Percentiles rank a stretch among this genome's conserved stretches.
phyloP scores from a whole-genome alignment of 2,797 vertebrate species.

The Periophthalmus magnuspinnatus region DNA sequence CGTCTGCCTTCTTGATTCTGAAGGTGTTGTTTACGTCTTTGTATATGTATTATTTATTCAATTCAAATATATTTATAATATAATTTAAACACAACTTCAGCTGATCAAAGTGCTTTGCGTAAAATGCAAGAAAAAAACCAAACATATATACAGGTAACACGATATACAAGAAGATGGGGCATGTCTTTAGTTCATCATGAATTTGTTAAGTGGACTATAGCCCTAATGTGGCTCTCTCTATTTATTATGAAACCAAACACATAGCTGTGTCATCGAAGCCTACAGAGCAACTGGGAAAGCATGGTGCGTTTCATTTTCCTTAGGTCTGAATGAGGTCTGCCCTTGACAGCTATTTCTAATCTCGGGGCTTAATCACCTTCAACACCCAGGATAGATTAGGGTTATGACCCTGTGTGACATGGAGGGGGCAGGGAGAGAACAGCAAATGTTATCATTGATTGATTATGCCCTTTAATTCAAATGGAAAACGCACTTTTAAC shows the following conservation, averaged over 20 bases:
- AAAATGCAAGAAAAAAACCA: no score
- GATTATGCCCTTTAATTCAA: slow-evolving; percentile 76
- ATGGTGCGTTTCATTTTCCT: slow-evolving; percentile 24
- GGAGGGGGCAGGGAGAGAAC: slow-evolving; percentile 65
- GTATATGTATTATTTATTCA: no score
- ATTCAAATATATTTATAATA: no score
- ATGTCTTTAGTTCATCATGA: no score
- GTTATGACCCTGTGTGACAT: slow-evolving; percentile 80
- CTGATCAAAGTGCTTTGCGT: no score
- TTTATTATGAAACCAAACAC: neutral
- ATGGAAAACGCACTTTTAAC: slow-evolving; percentile 68
- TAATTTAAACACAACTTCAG: no score
- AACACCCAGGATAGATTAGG: slow-evolving; percentile 85
- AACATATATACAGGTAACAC: no score
- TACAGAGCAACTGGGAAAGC: slow-evolving; percentile 2
- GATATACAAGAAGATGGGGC: no score
- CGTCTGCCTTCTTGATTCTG: no score
- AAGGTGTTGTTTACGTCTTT: no score
- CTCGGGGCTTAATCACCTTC: slow-evolving; percentile 79
- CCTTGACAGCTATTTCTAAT: slow-evolving; percentile 77
- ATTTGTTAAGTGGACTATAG: no score
- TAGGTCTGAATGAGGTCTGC: slow-evolving; percentile 74
- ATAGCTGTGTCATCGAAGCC: neutral
- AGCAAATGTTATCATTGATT: slow-evolving; percentile 87
- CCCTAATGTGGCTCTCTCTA: neutral